phyloP scores from a whole-genome alignment of 2,113 vertebrate species.

The Tychaedon coryphoeus region DNA sequence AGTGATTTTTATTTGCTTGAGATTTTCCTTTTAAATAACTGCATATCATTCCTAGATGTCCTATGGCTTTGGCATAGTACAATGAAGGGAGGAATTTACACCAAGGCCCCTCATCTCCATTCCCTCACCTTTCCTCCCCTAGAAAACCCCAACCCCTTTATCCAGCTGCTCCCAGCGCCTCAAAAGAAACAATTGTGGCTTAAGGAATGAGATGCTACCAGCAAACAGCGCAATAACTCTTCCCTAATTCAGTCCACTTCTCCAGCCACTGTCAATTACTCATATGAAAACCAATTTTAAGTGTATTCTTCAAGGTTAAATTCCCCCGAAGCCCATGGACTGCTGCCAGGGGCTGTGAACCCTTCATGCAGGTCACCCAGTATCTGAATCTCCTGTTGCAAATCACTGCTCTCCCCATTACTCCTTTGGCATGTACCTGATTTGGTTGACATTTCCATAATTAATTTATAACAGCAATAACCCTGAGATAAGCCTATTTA shows the following conservation, averaged over 20 bases:
- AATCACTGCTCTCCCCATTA: slow-evolving; percentile 75
- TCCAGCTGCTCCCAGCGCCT: background rate
- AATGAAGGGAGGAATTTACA: background rate
- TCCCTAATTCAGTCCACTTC: slow-evolving; percentile 17
- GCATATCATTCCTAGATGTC: background rate
- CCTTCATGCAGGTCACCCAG: slow-evolving; percentile 58
- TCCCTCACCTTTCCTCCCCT: background rate
- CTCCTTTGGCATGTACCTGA: slow-evolving; percentile 76
- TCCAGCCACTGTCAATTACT: slow-evolving; percentile 23
- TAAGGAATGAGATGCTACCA: background rate
- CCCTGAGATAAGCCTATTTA: slow-evolving; percentile 76
- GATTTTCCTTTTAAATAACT: background rate
- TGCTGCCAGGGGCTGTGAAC: slow-evolving; percentile 78
- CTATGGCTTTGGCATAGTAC: background rate
- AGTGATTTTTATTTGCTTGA: background rate
- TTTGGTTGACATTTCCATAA: slow-evolving; percentile 80
- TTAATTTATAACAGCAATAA: slow-evolving; percentile 78
- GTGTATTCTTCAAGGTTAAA: slow-evolving; percentile 81
- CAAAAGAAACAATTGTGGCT: background rate
- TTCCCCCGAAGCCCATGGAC: slow-evolving; percentile 57
- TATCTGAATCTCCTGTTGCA: slow-evolving; percentile 66
- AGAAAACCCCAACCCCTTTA: background rate
- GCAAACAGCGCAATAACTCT: slow-evolving; percentile 24
- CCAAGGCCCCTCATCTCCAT: background rate
- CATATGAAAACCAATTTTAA: slow-evolving; percentile 33